Percentiles rank a stretch among this genome's conserved stretches.
phyloP scores from a whole-genome alignment of 1,140 invertebrate species.

The Drosophila guanche region DNA sequence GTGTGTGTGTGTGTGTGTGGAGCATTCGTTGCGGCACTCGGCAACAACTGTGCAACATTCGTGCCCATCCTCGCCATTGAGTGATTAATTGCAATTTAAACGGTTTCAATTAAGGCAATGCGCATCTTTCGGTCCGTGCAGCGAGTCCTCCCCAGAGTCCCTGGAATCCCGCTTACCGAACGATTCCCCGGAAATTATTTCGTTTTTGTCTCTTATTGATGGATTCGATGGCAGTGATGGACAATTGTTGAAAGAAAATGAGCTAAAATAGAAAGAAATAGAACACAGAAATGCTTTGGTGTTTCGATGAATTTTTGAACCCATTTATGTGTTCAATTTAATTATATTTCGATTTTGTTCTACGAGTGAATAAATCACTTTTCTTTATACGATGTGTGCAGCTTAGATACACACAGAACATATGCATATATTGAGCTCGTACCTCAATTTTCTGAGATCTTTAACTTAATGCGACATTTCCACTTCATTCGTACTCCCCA shows the following conservation, averaged over 20 bases:
- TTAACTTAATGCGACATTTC: too few species aligned
- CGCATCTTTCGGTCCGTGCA: conserved; percentile 71
- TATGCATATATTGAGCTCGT: too few species aligned
- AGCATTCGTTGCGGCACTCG: conserved; percentile 76
- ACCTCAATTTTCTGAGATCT: too few species aligned
- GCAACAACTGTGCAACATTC: conserved; percentile 80
- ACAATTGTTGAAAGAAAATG: conserved; percentile 10
- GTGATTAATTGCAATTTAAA: conserved; percentile 83
- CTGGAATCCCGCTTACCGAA: conserved; percentile 19
- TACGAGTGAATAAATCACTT: too few species aligned
- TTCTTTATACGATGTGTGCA: too few species aligned
- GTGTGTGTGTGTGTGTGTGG: not conserved
- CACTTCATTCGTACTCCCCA: not conserved
- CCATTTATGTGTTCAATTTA: too few species aligned
- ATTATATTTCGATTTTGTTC: too few species aligned
- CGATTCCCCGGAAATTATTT: conserved; percentile 16
- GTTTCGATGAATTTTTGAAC: conserved; percentile 2
- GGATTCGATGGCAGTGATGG: conserved; percentile 56
- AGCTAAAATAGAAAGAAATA: not conserved
- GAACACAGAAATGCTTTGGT: not conserved
- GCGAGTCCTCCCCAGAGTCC: conserved; percentile 30
- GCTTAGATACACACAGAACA: too few species aligned
- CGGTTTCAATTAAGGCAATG: conserved; percentile 82
- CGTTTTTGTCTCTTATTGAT: conserved; percentile 25
- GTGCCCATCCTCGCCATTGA: conserved; percentile 43